Evolutionary conservation across 2,113 vertebrate species (phyloP), one percentile per base, ranked within the genome.

Genomic region (Phalacrocorax aristotelis): DNA sequence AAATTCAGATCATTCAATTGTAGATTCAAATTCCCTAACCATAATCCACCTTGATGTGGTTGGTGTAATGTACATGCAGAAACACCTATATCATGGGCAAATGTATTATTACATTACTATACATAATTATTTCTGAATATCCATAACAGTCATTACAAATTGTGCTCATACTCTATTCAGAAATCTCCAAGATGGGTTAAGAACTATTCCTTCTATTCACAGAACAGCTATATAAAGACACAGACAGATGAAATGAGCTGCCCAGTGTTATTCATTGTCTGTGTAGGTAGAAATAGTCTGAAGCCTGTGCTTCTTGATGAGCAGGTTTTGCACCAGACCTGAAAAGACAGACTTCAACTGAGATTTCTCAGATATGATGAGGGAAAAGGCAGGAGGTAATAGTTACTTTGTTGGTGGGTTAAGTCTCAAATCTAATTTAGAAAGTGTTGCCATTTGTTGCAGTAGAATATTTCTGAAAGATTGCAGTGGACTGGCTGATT

Each of bases 241-340:
- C 48, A 87, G 90, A 86, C 27, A 83, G 91, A 92, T 79, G 72
- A 97, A 96, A 92, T 0, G 44, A 93, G 46, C 57, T 95, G 91
- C 69, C 80, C 80, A 65, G 36, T 61, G 82, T 81, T 93, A 92
- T 44, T 93, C 91, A 89, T 91, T 87, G 83, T 75, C 44, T 76
- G 36, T 85, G 70, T 48, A 87, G 61, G 84, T 22, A 79, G 74
- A 95, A 91, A 96, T 85, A 97, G 72, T 83, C 68, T 64, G 87
- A 90, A 71, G 89, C 44, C 90, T 60, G 48, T 84, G 57, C 65
- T 79, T 92, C 88, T 71, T 78, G 83, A 93, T 89, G 74, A 89
- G 76, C 3, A 1, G 23, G 44, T 85, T 95, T 92, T 78, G 26
- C 78, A 57, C 57, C 1, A 40, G 81, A 82, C 65, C 81, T 69